phyloP scores from a whole-genome alignment of 2,113 vertebrate species.

The Zosterops borbonicus region DNA sequence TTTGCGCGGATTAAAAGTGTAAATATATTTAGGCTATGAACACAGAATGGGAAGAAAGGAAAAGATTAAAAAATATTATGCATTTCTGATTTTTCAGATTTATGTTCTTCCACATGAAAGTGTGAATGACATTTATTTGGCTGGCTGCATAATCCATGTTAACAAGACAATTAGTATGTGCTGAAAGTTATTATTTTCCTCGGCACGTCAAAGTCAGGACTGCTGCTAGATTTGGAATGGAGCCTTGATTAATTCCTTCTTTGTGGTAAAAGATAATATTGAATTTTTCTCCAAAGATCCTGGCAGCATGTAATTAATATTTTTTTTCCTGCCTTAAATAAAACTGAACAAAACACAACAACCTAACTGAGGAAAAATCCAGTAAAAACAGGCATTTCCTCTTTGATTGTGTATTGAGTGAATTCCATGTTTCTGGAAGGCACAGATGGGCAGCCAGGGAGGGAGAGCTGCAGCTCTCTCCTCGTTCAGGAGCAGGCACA shows the following conservation, averaged over 20 bases:
- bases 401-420: neutral
- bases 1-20: conserved; percentile 44
- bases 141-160: conserved; percentile 72
- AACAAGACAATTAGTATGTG: conserved; percentile 75
- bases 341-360: conserved; percentile 33
- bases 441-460: neutral
- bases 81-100: conserved; percentile 57
- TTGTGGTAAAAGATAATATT: conserved; percentile 58
- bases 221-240: conserved; percentile 57
- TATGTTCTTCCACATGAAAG: conserved; percentile 53
- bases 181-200: conserved; percentile 70
- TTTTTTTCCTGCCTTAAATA: neutral
- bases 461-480: neutral
- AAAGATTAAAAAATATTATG: conserved; percentile 14
- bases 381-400: neutral
- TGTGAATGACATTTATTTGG: conserved; percentile 70
- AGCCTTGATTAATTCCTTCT: conserved; percentile 55
- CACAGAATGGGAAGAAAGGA: neutral
- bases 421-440: neutral
- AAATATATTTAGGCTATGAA: conserved; percentile 48
- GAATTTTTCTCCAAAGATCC: conserved; percentile 57
- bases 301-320: conserved; percentile 68
- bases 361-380: neutral
- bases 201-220: conserved; percentile 32
- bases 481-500: fast-evolving